phyloP scores from a whole-genome alignment of 2,797 vertebrate genomes.

The Leucoraja ocellata region DNA sequence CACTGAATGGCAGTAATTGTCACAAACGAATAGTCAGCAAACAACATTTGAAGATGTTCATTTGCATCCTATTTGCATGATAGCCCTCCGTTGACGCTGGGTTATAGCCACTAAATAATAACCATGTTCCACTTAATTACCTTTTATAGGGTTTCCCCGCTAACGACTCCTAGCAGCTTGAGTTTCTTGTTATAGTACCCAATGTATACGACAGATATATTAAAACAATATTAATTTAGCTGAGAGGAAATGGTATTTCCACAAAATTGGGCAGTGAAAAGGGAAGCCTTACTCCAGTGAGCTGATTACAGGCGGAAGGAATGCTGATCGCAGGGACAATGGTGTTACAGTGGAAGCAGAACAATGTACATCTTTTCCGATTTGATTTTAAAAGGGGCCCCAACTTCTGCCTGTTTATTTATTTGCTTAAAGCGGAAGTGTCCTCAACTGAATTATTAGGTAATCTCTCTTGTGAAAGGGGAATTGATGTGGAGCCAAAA shows the following conservation, averaged over 20 bases:
- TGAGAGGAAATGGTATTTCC: background rate
- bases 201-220: slow-evolving; percentile 7
- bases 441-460: background rate
- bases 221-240: slow-evolving; percentile 4
- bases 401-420: background rate
- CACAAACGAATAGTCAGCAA: slow-evolving; percentile 26
- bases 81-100: background rate
- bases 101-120: slow-evolving; percentile 31
- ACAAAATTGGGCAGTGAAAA: background rate
- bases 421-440: background rate
- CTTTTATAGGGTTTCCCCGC: background rate
- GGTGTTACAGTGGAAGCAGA: background rate
- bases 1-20: slow-evolving; percentile 23
- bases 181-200: background rate
- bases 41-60: slow-evolving; percentile 7
- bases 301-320: background rate
- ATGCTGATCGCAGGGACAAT: background rate
- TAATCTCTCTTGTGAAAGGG: background rate
- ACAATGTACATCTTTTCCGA: background rate
- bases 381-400: background rate
- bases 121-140: slow-evolving; percentile 33
- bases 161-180: background rate
- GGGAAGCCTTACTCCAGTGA: background rate
- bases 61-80: slow-evolving; percentile 37
- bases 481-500: background rate